Evolutionary conservation across 2,113 vertebrate genomes (phyloP), one percentile per base, ranked within the genome.

Genomic region (Channa argus): DNA sequence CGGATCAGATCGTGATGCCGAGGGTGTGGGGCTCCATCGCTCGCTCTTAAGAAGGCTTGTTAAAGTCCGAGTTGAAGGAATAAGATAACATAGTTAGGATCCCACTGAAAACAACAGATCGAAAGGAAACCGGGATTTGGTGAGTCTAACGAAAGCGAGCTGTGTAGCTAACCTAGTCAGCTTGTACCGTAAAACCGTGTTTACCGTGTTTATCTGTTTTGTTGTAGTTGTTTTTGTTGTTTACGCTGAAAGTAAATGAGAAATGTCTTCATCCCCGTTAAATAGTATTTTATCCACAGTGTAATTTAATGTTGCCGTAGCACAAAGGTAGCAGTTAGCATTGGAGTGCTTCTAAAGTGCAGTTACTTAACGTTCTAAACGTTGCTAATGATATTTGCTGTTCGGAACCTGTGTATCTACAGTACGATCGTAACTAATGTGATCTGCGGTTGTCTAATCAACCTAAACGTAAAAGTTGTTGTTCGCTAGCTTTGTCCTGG

Each of bases 91-190:
- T 3, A 37, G n/a, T 1, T 8, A 24, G 34, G 5, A 7, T 51
- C 6, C 1, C 1, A 2, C 33, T 39, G 1, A 34, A 56, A 43
- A 38, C 39, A 15, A 43, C 58, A 49, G 10, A 49, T 7, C 8
- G 54, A 59, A 10, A 33, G 66, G 5, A 39, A 62, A 36, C 50
- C 45, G 6, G 1, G n/a, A 71, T 45, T 39, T 37, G 88, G 91
- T 89, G 79, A 87, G 89, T 91, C 2, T 52, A 77, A 38, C 11
- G 2, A 15, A 63, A n/a, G 15, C 63, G 71, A 64, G 75, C 62
- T 67, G 46, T 47, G 10, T 46, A 14, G 34, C 71, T 58, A n/a
- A 36, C 10, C 8, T 50, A 7, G 49, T 9, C 87, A 79, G 59
- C 68, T 51, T 1, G n/a, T n/a, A 6, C 38, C 6, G n/a, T 38